Evolutionary conservation across 2,888 invertebrate species (phyloP).

Genomic region (Drosophila testacea): DNA sequence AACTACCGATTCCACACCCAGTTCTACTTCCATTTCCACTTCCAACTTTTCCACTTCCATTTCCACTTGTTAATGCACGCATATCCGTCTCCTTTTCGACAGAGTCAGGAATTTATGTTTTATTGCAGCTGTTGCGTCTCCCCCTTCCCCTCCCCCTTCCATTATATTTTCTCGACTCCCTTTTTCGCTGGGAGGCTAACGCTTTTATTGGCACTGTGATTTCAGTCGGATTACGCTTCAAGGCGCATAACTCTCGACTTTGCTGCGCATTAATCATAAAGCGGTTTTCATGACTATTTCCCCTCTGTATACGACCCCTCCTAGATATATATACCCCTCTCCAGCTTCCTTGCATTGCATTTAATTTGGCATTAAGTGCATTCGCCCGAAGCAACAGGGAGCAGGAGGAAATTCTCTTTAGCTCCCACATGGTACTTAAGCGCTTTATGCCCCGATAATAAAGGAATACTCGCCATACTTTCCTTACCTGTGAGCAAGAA

Average conservation of each 20-base stretch:
- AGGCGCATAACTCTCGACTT: conserved; percentile 63
- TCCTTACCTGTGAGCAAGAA: conserved; percentile 23
- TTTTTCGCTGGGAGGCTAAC: conserved; percentile 25
- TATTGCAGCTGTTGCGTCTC: conserved; percentile 65
- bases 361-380: conserved; percentile 79
- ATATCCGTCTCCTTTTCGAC: conserved; percentile 63
- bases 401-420: neutral
- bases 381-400: conserved; percentile 39
- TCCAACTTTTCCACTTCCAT: neutral
- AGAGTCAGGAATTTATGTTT: conserved; percentile 65
- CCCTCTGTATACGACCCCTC: neutral
- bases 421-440: conserved; percentile 63
- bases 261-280: conserved; percentile 73
- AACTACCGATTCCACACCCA: conserved; percentile 13
- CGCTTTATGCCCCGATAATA: conserved; percentile 73
- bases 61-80: conserved; percentile 67
- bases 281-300: conserved; percentile 58
- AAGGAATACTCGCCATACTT: conserved; percentile 44
- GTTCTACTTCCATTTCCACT: neutral
- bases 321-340: neutral
- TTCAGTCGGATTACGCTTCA: conserved; percentile 67
- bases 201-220: conserved; percentile 75
- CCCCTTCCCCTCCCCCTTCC: neutral
- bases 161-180: neutral
- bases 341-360: conserved; percentile 50